Evolutionary conservation across 2,888 invertebrate genomes (phyloP).

Genomic region (Rhamphomyia laevipes): DNA sequence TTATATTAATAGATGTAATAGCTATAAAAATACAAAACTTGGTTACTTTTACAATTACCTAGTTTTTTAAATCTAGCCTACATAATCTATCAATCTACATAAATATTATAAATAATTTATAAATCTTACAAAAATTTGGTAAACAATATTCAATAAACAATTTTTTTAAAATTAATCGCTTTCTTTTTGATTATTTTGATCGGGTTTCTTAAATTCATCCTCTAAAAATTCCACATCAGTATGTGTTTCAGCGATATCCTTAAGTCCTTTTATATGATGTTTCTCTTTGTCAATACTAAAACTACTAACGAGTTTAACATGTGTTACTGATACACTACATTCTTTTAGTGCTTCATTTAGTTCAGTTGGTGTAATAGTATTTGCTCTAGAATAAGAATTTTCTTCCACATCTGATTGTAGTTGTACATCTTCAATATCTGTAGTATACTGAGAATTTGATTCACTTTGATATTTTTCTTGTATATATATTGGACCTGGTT

Average conservation of each 20-base stretch:
- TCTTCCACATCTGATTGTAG: slow-evolving; percentile 41
- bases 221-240: slow-evolving; percentile 46
- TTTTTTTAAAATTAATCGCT: slow-evolving; percentile 6
- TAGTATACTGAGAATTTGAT: slow-evolving; percentile 20
- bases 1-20: no score
- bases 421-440: slow-evolving; percentile 40
- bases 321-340: slow-evolving; percentile 35
- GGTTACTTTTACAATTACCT: no score
- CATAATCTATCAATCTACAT: no score
- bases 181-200: slow-evolving; percentile 10
- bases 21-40: no score
- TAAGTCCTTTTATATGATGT: slow-evolving; percentile 41
- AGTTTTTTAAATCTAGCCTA: no score
- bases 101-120: no score
- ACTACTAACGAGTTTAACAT: slow-evolving; percentile 36
- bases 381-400: slow-evolving; percentile 21
- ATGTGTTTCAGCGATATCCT: slow-evolving; percentile 33
- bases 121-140: no score
- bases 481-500: slow-evolving; percentile 16
- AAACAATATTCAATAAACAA: slow-evolving; percentile 12
- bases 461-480: slow-evolving; percentile 2
- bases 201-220: slow-evolving; percentile 24
- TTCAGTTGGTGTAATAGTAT: slow-evolving; percentile 32
- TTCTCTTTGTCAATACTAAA: slow-evolving; percentile 40
- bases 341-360: slow-evolving; percentile 38